Conservation (phyloP, 1,140 invertebrate species). For the Bilobella aurantiaca region DNA sequence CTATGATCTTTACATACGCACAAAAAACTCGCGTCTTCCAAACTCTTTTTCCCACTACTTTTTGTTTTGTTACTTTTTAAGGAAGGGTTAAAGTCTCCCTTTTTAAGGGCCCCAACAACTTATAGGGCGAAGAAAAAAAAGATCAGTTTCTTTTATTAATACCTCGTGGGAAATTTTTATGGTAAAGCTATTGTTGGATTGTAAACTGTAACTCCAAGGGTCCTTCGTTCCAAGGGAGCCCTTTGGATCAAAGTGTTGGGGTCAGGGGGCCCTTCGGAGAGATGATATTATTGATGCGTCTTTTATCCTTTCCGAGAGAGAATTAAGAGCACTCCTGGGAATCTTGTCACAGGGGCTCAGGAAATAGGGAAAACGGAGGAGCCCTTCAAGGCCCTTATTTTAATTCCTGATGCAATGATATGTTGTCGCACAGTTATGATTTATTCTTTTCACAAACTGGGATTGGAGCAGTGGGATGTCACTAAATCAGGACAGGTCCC, state of each 20-base stretch:
- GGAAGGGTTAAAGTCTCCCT: not conserved
- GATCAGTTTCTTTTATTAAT: not conserved
- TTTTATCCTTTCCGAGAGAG: not conserved
- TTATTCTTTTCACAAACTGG: not conserved
- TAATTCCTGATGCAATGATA: not conserved
- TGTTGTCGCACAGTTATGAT: no score
- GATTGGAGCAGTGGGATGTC: not conserved
- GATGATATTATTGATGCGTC: not conserved
- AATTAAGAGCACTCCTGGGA: not conserved
- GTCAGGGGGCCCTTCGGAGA: no score
- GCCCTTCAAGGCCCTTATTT: not conserved
- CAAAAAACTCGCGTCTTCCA: slow-evolving; percentile 6
- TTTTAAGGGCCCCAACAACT: not conserved
- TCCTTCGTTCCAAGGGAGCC: no score
- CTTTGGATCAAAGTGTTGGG: no score
- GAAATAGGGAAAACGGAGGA: no score
- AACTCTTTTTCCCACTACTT: not conserved
- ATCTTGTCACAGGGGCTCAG: not conserved
- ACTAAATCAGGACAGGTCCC: not conserved
- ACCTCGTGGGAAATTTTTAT: slow-evolving; percentile 18
- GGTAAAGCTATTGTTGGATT: not conserved
- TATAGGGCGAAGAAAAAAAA: not conserved
- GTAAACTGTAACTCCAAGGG: no score
- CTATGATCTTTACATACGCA: not conserved
- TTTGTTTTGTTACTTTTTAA: slow-evolving; percentile 10